These are phyloP conservation scores for Orthosia cruda DNA, from an alignment of 2,888 invertebrate genomes.

Conservation along the genomic window DNA sequence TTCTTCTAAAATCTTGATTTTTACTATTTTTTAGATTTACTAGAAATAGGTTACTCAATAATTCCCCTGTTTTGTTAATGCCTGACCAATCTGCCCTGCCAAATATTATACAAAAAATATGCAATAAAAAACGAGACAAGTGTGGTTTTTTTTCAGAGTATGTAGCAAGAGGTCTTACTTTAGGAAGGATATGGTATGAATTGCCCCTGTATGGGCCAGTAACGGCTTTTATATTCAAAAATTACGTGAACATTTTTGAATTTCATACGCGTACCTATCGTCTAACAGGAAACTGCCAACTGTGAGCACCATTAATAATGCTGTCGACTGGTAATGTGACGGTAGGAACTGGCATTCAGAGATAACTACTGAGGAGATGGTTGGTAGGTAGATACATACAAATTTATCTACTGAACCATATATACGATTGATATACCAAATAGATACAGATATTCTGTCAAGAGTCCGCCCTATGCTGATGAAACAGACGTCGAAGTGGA, in stretches of 20 bases:
- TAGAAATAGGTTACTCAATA: background rate
- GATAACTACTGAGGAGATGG: conserved; percentile 31
- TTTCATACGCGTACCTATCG: conserved; percentile 66
- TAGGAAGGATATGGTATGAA: conserved; percentile 21
- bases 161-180: conserved; percentile 5
- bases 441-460: conserved; percentile 47
- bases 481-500: conserved; percentile 77
- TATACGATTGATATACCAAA: conserved; percentile 27
- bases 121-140: background rate
- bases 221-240: conserved; percentile 48
- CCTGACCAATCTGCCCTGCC: too few relatives aligned
- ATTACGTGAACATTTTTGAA: conserved; percentile 56
- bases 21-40: background rate
- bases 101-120: background rate
- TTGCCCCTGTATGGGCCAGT: conserved; percentile 25
- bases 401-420: background rate
- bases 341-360: conserved; percentile 26
- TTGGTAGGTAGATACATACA: background rate
- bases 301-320: conserved; percentile 57
- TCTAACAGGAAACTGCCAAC: conserved; percentile 63
- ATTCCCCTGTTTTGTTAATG: too few relatives aligned
- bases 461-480: conserved; percentile 53
- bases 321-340: conserved; percentile 39
- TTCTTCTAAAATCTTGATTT: background rate
- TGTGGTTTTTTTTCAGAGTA: background rate